Percentiles rank a stretch among this genome's conserved stretches.
These are phyloP conservation scores for Lophius piscatorius DNA, from an alignment of 2,113 vertebrate genomes.

Conservation along the genomic window DNA sequence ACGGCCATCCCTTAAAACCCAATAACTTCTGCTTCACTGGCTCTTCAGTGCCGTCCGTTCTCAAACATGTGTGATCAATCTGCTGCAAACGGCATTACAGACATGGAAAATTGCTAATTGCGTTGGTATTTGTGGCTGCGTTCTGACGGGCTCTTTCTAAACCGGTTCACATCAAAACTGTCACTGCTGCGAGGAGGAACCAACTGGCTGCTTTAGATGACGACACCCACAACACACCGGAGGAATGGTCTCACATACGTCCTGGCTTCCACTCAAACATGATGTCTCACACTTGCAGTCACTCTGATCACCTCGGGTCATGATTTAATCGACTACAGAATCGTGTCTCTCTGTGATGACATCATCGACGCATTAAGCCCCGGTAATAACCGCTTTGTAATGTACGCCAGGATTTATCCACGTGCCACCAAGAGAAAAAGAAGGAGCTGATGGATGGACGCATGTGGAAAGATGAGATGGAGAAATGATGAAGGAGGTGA, in stretches of 20 bases:
- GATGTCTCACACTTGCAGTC: constrained; percentile 28
- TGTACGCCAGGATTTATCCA: too few species aligned
- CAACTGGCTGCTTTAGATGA: constrained; percentile 1
- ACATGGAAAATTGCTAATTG: constrained; percentile 45
- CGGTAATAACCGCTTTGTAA: too few species aligned
- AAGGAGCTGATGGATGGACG: too few species aligned
- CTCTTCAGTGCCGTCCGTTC: background rate
- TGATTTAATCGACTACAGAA: background rate
- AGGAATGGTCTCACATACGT: too few species aligned
- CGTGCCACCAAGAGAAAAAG: too few species aligned
- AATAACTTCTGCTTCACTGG: constrained; percentile 2
- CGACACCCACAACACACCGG: background rate
- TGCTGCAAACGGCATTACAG: constrained; percentile 19
- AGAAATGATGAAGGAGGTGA: too few species aligned
- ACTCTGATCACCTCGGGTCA: background rate
- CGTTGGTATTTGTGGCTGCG: constrained; percentile 29
- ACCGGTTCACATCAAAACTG: constrained; percentile 17
- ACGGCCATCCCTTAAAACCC: background rate
- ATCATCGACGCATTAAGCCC: constrained; percentile 29
- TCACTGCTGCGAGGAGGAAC: constrained; percentile 25
- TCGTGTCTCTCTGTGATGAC: constrained; percentile 6
- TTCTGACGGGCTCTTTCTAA: constrained; percentile 19
- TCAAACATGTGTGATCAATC: constrained; percentile 48
- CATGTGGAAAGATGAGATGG: too few species aligned
- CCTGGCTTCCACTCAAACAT: background rate